Conservation (phyloP, 2,113 vertebrate species). For the Furnarius figulus region DNA sequence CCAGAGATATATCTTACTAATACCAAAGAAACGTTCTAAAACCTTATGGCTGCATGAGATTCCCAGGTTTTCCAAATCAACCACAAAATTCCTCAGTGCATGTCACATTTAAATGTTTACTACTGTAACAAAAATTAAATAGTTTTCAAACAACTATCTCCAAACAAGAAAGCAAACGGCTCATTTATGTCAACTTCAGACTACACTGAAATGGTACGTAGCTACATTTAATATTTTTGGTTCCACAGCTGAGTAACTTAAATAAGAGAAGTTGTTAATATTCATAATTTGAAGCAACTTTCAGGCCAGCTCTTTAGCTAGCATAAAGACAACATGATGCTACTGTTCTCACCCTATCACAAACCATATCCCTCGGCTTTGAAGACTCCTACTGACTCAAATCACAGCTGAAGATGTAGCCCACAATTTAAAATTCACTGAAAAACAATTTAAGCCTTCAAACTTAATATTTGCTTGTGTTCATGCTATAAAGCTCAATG, state of each 20-base stretch:
- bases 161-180: neutral
- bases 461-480: conserved; percentile 63
- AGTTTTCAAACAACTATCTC: neutral
- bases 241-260: neutral
- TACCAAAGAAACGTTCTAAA: neutral
- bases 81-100: neutral
- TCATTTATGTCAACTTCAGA: neutral
- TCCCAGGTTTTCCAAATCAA: neutral
- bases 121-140: neutral
- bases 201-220: neutral
- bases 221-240: neutral
- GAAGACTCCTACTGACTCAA: neutral
- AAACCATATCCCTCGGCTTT: neutral
- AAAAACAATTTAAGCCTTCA: conserved; percentile 24
- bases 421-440: conserved; percentile 8
- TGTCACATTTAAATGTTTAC: neutral
- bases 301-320: neutral
- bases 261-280: neutral
- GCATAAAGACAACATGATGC: neutral
- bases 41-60: neutral
- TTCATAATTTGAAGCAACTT: neutral
- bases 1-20: neutral
- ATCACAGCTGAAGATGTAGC: neutral
- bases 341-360: neutral
- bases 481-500: conserved; percentile 59